Conservation (phyloP, 2,113 vertebrate genomes). For the Thinocorus orbignyianus region DNA sequence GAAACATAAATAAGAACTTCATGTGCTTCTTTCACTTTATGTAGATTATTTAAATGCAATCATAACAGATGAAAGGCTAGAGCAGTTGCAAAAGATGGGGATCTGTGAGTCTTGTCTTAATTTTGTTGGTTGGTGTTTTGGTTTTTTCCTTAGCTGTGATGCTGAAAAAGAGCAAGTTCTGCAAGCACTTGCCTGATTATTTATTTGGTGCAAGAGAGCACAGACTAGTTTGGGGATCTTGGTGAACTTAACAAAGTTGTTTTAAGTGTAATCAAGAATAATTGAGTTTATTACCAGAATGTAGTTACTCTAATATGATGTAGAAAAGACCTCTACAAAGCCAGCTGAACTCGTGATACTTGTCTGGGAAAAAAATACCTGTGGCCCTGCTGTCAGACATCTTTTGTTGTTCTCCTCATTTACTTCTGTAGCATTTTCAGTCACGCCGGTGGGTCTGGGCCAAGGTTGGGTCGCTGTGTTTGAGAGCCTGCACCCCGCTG, state of each 20-base stretch:
- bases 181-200: not conserved
- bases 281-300: not conserved
- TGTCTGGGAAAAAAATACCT: not conserved
- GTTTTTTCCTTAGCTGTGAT: not conserved
- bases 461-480: fast-evolving
- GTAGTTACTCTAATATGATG: not conserved
- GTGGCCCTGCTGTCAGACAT: fast-evolving
- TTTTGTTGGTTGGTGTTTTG: not conserved
- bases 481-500: not conserved
- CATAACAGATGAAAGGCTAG: not conserved
- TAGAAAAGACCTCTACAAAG: not conserved
- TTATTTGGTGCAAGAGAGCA: not conserved
- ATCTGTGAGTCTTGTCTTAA: not conserved
- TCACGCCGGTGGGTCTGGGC: fast-evolving
- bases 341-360: fast-evolving
- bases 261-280: not conserved
- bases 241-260: not conserved
- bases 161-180: not conserved
- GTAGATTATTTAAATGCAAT: not conserved
- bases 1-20: not conserved
- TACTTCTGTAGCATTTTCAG: not conserved
- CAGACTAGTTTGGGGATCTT: not conserved
- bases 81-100: not conserved
- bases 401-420: not conserved
- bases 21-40: not conserved